These are phyloP conservation scores for Danionella dracula DNA, from an alignment of 2,797 vertebrate genomes.

Conservation along the genomic window DNA sequence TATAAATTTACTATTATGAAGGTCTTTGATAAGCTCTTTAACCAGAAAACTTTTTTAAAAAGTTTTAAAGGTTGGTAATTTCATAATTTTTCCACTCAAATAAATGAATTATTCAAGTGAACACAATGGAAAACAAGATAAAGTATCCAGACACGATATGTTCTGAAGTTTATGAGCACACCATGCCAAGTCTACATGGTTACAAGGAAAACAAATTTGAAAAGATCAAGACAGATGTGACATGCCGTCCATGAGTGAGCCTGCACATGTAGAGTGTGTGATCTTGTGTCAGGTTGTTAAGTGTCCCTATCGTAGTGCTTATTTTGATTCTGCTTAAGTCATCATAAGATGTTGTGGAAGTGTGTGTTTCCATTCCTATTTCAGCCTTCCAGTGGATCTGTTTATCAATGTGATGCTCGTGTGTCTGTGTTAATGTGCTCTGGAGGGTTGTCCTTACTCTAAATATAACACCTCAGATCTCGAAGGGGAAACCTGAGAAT, in stretches of 20 bases:
- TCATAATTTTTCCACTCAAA: too few relatives aligned
- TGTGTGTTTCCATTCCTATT: constrained; percentile 49
- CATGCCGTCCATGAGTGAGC: not conserved
- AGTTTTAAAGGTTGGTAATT: too few relatives aligned
- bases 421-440: constrained; percentile 63
- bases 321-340: constrained; percentile 52
- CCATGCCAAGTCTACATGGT: not conserved
- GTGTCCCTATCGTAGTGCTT: constrained; percentile 21
- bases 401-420: constrained; percentile 62
- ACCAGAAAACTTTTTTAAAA: too few relatives aligned
- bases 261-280: not conserved
- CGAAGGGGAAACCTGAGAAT: constrained; percentile 57
- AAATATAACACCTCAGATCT: constrained; percentile 55
- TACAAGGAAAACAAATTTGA: not conserved
- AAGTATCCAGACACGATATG: not conserved
- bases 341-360: constrained; percentile 55
- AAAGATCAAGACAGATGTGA: not conserved
- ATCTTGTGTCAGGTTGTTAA: not conserved
- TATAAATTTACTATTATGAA: too few relatives aligned
- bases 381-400: constrained; percentile 53
- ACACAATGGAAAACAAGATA: not conserved
- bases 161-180: not conserved
- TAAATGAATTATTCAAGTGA: not conserved
- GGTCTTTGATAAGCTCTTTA: too few relatives aligned
- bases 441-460: constrained; percentile 57